Evolutionary conservation across 2,113 vertebrate species (phyloP), one percentile per base, ranked within the genome.

Genomic region (Ochotona princeps): DNA sequence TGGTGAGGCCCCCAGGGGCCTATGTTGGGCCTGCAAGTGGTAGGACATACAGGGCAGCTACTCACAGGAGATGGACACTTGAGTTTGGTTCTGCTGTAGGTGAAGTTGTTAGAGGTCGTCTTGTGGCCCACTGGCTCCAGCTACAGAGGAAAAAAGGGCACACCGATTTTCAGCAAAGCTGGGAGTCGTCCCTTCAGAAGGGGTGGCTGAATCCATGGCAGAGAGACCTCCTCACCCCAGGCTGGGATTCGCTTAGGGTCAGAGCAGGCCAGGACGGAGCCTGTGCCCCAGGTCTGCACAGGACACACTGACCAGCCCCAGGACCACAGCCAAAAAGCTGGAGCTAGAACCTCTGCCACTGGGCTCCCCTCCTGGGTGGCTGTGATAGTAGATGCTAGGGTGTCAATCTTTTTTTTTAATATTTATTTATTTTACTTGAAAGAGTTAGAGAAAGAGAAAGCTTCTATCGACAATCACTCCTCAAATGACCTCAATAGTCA

Each of bases 61-160:
- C 98, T 98, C 98, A 99, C 99, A 91, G 98, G 76, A 4, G 96
- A 98, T 81, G 99, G 99, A 93, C 99, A 99, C 88, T 96, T 99
- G 90, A 99, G 98, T 96, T 97, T 98, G 93, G 96, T 96, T 95
- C 99, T 98, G 96, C 94, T 96, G 76, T 98, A 80, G 60, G 98
- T 98, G 93, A 99, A 99, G 97, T 99, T 98, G 97, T 98, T 99
- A 97, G 97, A 99, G 17, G 96, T 98, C 67, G 98, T 98, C 97
- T 99, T 99, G 83, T 83, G 87, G 73, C 98, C 98, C 93, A 98
- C 98, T 30, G 99, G 99, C 93, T 99, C 99, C 97, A 99, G 49
- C 99, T 99, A 94, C 95, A 91, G 91, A 96, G 94, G 89, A 96
- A 30, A 96, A 96, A 92, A 92, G 96, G 18, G 81, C 35, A 9